Evolutionary conservation across 2,113 vertebrate species (phyloP), one percentile per base, ranked within the genome.

Genomic region (Glaucomys volans): DNA sequence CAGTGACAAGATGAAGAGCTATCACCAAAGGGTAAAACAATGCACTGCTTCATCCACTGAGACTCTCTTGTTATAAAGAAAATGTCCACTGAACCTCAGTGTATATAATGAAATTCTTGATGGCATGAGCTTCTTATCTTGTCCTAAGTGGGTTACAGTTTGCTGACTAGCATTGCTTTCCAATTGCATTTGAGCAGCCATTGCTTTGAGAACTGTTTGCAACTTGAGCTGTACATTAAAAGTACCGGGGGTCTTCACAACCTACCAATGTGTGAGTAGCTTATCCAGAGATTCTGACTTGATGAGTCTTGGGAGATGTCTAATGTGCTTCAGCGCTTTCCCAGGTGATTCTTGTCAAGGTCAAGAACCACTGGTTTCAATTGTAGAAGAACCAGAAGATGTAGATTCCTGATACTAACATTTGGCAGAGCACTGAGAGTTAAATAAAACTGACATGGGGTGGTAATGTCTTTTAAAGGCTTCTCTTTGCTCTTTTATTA

Each of bases 401-500:
- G 4, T 32, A 54, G 54, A 62, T 77, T 91, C 28, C 57, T 54
- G 32, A 44, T 35, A 20, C 44, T 76, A 13, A 91, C 67, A 4
- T 82, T 94, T 74, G 47, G 32, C 18, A 69, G 83, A 96, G 64
- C 7, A 44, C 57, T 66, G 8, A 83, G 59, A 85, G 17, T 24
- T n/a, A 72, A 26, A 57, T n/a, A 32, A 14, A 94, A 30, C 44
- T 81, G 32, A 37, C 28, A 13, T 3, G 24, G 30, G 42, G 30
- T 69, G 50, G 11, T 87, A 75, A 74, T 74, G 9, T 66, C 72
- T 83, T 91, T 91, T 6, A 1, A 87, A 85, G 18, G 47, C 50
- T 91, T 86, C 40, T 94, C 66, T 90, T 84, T 59, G 57, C 57
- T 89, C 37, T 93, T 96, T 95, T 80, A 84, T 87, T 91, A 97